Conservation (phyloP, 2,797 vertebrate genomes). For the Microctenopoma stevenorrisi region DNA sequence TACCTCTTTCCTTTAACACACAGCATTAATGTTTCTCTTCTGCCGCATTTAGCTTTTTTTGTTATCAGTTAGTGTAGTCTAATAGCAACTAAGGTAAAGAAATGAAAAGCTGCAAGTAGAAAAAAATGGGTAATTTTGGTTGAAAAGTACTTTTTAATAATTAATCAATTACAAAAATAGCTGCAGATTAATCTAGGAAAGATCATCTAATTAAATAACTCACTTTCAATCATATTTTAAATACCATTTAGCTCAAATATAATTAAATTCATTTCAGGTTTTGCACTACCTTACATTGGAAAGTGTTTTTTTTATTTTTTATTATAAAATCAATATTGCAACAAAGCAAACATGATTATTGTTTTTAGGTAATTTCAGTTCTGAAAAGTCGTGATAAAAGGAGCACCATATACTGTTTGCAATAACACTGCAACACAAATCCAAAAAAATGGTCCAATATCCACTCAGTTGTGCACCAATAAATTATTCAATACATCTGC, state of each 20-base stretch:
- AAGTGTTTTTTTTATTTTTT: too few relatives aligned
- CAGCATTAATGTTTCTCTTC: constrained; percentile 37
- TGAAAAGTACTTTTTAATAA: not conserved
- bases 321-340: not conserved
- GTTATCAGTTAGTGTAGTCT: not conserved
- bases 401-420: not conserved
- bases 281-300: not conserved
- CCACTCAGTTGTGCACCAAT: not conserved
- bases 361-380: not conserved
- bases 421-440: not conserved
- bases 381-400: not conserved
- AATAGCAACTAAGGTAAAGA: not conserved
- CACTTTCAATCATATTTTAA: not conserved
- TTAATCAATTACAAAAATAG: not conserved
- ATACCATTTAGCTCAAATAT: not conserved
- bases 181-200: not conserved
- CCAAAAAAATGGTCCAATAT: not conserved
- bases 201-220: not conserved
- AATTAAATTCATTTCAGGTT: not conserved
- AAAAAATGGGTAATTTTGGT: not conserved
- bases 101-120: not conserved
- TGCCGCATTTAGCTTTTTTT: not conserved
- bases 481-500: not conserved
- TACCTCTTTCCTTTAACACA: not conserved
- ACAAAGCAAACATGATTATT: not conserved